These are phyloP conservation scores for Flexamia atlantica DNA, from an alignment of 2,888 invertebrate species.

Conservation along the genomic window DNA sequence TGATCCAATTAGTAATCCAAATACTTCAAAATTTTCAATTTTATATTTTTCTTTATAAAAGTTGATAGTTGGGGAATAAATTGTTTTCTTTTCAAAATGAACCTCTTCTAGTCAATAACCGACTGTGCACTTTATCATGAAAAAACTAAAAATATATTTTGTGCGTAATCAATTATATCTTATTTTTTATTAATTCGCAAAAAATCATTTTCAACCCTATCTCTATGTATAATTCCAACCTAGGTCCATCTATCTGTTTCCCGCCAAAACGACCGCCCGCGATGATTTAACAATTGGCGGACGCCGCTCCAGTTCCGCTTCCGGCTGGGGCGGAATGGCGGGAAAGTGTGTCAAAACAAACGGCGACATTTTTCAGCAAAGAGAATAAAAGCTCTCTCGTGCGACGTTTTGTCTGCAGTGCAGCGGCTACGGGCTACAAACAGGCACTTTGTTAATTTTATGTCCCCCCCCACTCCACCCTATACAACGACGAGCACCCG, in stretches of 20 bases:
- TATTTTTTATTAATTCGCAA: too few species aligned
- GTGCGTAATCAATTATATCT: too few species aligned
- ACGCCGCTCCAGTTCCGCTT: slow-evolving; percentile 3
- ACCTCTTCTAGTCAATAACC: too few species aligned
- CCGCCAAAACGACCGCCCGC: background rate
- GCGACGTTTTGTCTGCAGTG: slow-evolving; percentile 16
- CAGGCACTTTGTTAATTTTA: slow-evolving; percentile 40
- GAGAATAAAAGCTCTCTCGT: slow-evolving; percentile 36
- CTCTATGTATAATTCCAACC: too few species aligned
- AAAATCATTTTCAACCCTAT: too few species aligned
- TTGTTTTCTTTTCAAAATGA: too few species aligned
- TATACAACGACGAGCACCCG: background rate
- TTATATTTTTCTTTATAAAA: too few species aligned
- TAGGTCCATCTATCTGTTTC: background rate
- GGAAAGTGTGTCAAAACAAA: slow-evolving; percentile 40
- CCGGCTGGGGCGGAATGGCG: background rate
- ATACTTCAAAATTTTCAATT: too few species aligned
- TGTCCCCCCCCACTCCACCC: slow-evolving; percentile 9
- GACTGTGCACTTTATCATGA: too few species aligned
- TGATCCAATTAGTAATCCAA: too few species aligned
- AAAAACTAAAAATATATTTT: too few species aligned
- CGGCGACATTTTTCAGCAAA: slow-evolving; percentile 42
- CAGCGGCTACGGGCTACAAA: slow-evolving; percentile 21
- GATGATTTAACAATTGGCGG: slow-evolving; percentile 14
- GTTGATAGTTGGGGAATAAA: too few species aligned